Conservation (phyloP, 2,888 invertebrate genomes). For the Thymelicus acteon region DNA sequence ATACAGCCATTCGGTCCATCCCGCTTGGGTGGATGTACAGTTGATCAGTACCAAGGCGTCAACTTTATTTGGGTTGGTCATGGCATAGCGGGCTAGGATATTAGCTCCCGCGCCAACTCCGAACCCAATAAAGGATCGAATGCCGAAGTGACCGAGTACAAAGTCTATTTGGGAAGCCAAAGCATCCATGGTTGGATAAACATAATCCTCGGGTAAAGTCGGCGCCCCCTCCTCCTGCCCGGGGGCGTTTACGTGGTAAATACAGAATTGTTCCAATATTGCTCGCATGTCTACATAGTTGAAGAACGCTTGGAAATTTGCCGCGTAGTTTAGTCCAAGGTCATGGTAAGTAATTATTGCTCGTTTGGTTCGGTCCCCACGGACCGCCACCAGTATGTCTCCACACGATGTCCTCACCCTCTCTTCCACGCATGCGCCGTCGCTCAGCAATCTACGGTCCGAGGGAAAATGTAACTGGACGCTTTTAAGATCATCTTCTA, state of each 20-base stretch:
- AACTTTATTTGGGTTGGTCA: constrained; percentile 93
- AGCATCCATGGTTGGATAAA: constrained; percentile 98
- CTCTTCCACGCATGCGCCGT: constrained; percentile 86
- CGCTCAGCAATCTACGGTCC: constrained; percentile 84
- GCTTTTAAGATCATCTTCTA: constrained; percentile 96
- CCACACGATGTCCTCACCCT: constrained; percentile 97
- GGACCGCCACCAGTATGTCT: constrained; percentile 95
- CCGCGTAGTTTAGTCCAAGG: constrained; percentile 98
- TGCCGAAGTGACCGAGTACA: constrained; percentile 95
- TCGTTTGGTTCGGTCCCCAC: constrained; percentile 95
- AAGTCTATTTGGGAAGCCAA: constrained; percentile 95
- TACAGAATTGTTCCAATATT: constrained; percentile 96
- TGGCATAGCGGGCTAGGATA: constrained; percentile 95
- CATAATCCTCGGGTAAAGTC: constrained; percentile 93
- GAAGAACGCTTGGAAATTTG: constrained; percentile 97
- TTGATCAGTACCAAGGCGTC: constrained; percentile 97
- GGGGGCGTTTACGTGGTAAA: constrained; percentile 99
- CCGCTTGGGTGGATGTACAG: constrained; percentile 96
- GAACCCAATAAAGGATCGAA: constrained; percentile 97
- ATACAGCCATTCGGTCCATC: constrained; percentile 99
- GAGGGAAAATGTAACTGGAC: constrained; percentile 95
- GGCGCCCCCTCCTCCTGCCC: constrained; percentile 98
- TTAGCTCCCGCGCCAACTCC: constrained; percentile 99
- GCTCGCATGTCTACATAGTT: constrained; percentile 96
- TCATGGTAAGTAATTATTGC: constrained; percentile 99